Evolutionary conservation across 2,113 vertebrate species (phyloP).

Genomic region (Nibea coibor): DNA sequence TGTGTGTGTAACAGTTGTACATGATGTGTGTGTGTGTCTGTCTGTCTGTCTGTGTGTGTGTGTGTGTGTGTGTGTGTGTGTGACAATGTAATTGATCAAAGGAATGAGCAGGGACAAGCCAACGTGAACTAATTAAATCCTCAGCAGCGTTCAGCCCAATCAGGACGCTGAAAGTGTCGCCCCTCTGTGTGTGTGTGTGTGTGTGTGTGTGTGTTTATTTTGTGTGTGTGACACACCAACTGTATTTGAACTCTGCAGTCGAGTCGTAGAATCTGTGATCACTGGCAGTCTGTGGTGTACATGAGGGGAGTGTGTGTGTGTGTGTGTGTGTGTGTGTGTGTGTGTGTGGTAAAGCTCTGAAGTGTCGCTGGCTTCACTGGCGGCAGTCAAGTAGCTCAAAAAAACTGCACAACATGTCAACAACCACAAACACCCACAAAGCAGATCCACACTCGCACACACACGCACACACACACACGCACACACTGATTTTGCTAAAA

Average conservation of each 20-base stretch:
- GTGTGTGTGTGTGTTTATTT: neutral
- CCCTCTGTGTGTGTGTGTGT: neutral
- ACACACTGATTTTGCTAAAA: neutral
- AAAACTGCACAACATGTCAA: constrained; percentile 28
- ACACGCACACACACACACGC: constrained; percentile 18
- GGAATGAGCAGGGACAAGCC: constrained; percentile 47
- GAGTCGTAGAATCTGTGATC: constrained; percentile 14
- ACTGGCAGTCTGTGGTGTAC: neutral
- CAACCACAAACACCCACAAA: constrained; percentile 18
- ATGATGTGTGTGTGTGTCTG: neutral
- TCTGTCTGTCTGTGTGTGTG: too few relatives aligned
- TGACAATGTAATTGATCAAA: constrained; percentile 61
- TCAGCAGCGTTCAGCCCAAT: constrained; percentile 34
- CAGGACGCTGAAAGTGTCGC: constrained; percentile 3
- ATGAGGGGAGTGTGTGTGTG: neutral
- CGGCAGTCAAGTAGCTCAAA: neutral
- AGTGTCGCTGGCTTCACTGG: neutral
- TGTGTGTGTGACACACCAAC: neutral
- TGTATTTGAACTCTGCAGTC: constrained; percentile 24
- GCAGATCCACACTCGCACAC: neutral
- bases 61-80: neutral
- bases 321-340: neutral
- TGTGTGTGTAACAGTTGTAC: neutral
- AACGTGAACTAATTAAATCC: constrained; percentile 61
- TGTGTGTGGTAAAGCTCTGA: constrained; percentile 9